These are phyloP conservation scores for Octodonta nipae DNA, from an alignment of 2,888 invertebrate species.

Conservation along the genomic window DNA sequence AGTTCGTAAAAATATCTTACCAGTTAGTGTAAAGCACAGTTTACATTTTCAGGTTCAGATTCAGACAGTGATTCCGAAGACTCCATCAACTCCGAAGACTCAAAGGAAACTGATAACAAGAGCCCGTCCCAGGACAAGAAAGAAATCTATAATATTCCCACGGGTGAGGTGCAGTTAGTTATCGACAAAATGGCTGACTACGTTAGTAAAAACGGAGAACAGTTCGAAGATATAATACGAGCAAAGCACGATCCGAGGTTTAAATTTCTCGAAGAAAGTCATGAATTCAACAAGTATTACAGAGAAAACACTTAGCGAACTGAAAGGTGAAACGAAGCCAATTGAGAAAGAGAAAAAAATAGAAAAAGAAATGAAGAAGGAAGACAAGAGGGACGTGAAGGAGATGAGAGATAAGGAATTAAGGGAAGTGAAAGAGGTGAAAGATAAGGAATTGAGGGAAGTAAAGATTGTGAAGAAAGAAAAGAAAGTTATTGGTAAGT, in stretches of 20 bases:
- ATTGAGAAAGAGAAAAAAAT: conserved; percentile 6
- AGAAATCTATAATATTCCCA: conserved; percentile 44
- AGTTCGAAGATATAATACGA: conserved; percentile 79
- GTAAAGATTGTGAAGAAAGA: conserved; percentile 20
- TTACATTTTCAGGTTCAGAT: conserved; percentile 26
- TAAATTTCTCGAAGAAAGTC: conserved; percentile 65
- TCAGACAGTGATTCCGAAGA: conserved; percentile 8
- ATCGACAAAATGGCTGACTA: conserved; percentile 95
- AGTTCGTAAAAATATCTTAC: too few species aligned
- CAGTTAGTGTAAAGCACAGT: too few species aligned
- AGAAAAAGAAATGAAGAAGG: conserved; percentile 27
- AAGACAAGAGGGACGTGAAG: conserved; percentile 28
- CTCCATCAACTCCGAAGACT: conserved; percentile 27
- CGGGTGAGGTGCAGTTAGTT: conserved; percentile 70
- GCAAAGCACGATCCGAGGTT: conserved; percentile 77
- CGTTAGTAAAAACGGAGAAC: conserved; percentile 87
- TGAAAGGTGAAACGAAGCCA: conserved; percentile 23
- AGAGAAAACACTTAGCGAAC: conserved; percentile 47
- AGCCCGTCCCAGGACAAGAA: conserved; percentile 13
- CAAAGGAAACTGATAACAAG: conserved; percentile 16
- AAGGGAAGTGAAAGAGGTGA: conserved; percentile 10
- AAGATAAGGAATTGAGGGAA: conserved; percentile 10
- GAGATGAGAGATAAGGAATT: conserved; percentile 24
- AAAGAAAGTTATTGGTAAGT: conserved; percentile 31
- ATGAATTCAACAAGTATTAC: conserved; percentile 74